Evolutionary conservation across 2,888 invertebrate species (phyloP).

Genomic region (Cataglyphis altisquamis): DNA sequence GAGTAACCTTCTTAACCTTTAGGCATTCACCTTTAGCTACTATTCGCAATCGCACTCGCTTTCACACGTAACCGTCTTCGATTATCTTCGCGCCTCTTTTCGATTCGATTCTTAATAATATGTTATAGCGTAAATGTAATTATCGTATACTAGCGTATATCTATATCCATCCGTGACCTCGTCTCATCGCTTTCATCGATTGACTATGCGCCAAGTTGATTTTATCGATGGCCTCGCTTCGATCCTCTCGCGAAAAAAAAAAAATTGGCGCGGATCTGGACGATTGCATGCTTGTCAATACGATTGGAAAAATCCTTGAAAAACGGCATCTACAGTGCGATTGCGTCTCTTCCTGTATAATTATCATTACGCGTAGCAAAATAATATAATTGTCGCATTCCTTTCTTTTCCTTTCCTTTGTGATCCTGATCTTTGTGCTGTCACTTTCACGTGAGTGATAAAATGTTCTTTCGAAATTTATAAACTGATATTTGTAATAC

Average conservation of each 20-base stretch:
- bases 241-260: conserved; percentile 48
- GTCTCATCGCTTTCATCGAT: conserved; percentile 48
- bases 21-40: conserved; percentile 75
- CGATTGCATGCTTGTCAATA: background rate
- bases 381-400: conserved; percentile 24
- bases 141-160: background rate
- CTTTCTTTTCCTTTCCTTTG: background rate
- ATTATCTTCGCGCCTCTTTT: conserved; percentile 51
- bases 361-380: conserved; percentile 30
- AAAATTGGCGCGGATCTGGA: conserved; percentile 11
- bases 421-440: background rate
- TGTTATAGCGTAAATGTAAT: conserved; percentile 41
- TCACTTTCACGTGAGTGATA: background rate
- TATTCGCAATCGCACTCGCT: conserved; percentile 69
- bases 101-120: conserved; percentile 43
- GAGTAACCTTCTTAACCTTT: conserved; percentile 75
- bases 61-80: conserved; percentile 70
- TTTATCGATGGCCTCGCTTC: conserved; percentile 9
- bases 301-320: conserved; percentile 62
- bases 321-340: conserved; percentile 61
- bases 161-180: conserved; percentile 50
- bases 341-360: conserved; percentile 59
- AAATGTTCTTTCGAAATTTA: background rate
- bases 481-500: background rate
- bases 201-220: conserved; percentile 8